phyloP scores from a whole-genome alignment of 2,113 vertebrate species.

The Morone chrysops region DNA sequence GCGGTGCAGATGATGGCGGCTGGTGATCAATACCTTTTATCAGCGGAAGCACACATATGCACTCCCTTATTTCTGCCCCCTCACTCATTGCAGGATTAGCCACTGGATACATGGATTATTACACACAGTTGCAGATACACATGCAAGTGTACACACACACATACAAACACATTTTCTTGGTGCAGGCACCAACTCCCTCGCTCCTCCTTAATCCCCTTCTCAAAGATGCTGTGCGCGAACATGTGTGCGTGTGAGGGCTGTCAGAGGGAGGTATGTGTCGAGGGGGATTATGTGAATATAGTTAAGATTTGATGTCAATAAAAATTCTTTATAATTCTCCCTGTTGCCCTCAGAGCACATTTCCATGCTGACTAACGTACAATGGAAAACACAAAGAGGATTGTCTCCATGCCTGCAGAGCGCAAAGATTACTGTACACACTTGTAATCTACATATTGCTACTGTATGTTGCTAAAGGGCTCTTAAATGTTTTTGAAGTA shows the following conservation, averaged over 20 bases:
- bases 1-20: neutral
- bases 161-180: neutral
- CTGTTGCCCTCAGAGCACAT: conserved; percentile 68
- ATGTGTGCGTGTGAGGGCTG: conserved; percentile 34
- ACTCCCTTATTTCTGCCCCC: conserved; percentile 29
- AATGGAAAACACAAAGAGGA: conserved; percentile 69
- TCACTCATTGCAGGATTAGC: conserved; percentile 39
- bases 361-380: conserved; percentile 71
- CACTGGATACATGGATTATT: conserved; percentile 46
- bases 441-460: conserved; percentile 63
- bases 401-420: conserved; percentile 65
- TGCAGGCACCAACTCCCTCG: neutral
- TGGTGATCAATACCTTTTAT: conserved; percentile 66
- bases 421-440: conserved; percentile 55
- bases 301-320: conserved; percentile 77
- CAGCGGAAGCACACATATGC: conserved; percentile 24
- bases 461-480: conserved; percentile 53
- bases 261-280: conserved; percentile 46
- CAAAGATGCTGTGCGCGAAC: conserved; percentile 50
- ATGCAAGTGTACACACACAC: neutral
- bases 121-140: conserved; percentile 13
- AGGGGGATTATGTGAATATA: conserved; percentile 76
- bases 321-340: conserved; percentile 69
- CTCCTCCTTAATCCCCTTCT: conserved; percentile 52
- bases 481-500: conserved; percentile 52